phyloP scores from a whole-genome alignment of 2,888 invertebrate species.

The Tenodera sinensis region DNA sequence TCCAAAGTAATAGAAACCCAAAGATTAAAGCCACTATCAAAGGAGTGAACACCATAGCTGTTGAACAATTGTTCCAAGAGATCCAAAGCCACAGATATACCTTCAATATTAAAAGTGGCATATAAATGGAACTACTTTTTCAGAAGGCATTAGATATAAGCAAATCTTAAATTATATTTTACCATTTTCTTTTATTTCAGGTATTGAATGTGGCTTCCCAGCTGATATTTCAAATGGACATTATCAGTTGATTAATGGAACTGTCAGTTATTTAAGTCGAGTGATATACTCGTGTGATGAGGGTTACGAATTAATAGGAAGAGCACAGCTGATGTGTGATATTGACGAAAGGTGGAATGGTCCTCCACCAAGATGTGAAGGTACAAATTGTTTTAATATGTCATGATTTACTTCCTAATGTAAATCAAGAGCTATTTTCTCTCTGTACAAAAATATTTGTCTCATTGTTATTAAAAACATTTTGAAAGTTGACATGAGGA shows the following conservation, averaged over 20 bases:
- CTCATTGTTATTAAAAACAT: no score
- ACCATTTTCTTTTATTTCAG: constrained; percentile 46
- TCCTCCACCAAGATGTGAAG: constrained; percentile 84
- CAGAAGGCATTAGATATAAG: background rate
- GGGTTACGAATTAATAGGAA: constrained; percentile 80
- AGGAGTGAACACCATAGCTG: no score
- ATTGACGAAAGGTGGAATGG: constrained; percentile 93
- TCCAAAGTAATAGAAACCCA: no score
- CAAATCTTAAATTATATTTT: background rate
- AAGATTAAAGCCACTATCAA: no score
- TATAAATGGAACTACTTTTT: no score
- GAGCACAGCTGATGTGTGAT: constrained; percentile 81
- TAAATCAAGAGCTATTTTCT: background rate
- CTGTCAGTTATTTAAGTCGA: constrained; percentile 80
- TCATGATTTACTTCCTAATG: background rate
- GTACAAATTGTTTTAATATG: constrained; percentile 44
- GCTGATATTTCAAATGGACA: constrained; percentile 80
- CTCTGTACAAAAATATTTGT: no score
- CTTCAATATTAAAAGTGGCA: no score
- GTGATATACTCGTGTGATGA: constrained; percentile 80
- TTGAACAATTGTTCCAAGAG: no score
- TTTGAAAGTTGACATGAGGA: no score
- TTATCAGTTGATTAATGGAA: constrained; percentile 77
- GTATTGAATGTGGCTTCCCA: constrained; percentile 85
- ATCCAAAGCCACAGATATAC: no score